Base-by-base conservation (phyloP, 2,888 invertebrate genomes). In the Acanthoscelides obtectus region DNA sequence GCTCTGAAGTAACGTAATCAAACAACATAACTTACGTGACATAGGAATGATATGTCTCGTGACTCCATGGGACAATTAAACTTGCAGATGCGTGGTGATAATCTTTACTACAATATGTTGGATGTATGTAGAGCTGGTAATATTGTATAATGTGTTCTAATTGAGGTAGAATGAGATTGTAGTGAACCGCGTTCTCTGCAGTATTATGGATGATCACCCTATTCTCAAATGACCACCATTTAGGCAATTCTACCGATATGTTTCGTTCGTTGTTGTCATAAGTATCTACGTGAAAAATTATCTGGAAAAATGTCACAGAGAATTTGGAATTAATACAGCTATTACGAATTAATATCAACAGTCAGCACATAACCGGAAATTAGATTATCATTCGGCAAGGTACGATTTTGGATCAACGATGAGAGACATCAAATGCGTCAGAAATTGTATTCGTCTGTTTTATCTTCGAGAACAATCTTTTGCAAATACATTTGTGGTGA, bases 11-110 rank as follows among this genome's bases (percentile, higher is more conserved):
- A 5, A 20, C 20, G 3, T 20, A 12, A 64, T 5, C 65, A 20
- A n/a, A 64, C 20, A 4, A 20, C 67, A 66, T 45, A n/a, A 74
- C 87, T 88, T 84, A 90, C 90, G 89, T 89, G 76, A 89, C 87
- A 83, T 87, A 88, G 81, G 88, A 88, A 80, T 88, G 89, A 67
- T 87, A 86, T 73, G 90, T 89, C 75, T 91, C 88, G 69, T 87
- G 83, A 0, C 89, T 89, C 93, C 93, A 93, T 0, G 93, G 92
- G 0, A 90, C 88, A 69, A 88, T 87, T 5, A 92, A 78, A 76
- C 89, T 89, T 0, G 89, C 89, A 0, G 90, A 88, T 0, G 90
- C 88, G 73, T 91, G 90, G 80, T 90, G 88, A 21, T 77, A 69
- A 21, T 85, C 81, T 65, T 84, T 85, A 64, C 87, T 87, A 73